Evolutionary conservation across 2,113 vertebrate species (phyloP).

Genomic region (Sceloporus tristichus): DNA sequence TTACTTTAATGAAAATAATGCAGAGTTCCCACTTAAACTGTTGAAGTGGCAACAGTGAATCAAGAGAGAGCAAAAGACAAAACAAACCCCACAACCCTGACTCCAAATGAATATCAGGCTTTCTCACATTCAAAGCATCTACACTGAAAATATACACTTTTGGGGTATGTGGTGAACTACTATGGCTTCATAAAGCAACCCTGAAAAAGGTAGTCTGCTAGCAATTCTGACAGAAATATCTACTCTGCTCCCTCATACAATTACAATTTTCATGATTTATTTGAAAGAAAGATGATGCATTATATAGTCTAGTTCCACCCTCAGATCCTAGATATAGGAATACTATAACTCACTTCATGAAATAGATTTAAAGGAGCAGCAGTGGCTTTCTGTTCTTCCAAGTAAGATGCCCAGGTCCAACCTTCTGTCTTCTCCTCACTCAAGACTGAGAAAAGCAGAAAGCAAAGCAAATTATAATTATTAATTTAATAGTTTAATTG

Average conservation of each 20-base stretch:
- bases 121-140: neutral
- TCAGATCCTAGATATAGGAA: slow-evolving; percentile 43
- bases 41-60: neutral
- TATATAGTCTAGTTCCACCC: neutral
- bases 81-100: too few relatives aligned
- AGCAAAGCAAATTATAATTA: slow-evolving; percentile 50
- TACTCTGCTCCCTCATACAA: neutral
- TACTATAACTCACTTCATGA: slow-evolving; percentile 87
- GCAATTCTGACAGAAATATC: neutral
- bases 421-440: slow-evolving; percentile 88
- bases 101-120: neutral
- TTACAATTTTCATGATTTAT: neutral
- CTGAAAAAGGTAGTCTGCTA: too few relatives aligned
- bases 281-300: neutral
- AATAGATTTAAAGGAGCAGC: slow-evolving; percentile 93
- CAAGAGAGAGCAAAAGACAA: neutral
- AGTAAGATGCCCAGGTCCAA: slow-evolving; percentile 93
- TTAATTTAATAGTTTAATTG: slow-evolving; percentile 1
- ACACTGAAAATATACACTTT: too few relatives aligned
- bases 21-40: neutral
- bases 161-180: too few relatives aligned
- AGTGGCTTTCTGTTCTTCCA: slow-evolving; percentile 91
- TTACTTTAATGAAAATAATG: neutral
- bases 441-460: slow-evolving; percentile 75
- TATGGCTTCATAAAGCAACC: too few relatives aligned